phyloP scores from a whole-genome alignment of 92 coral and sea anemone genomes.

The Umimayanthus chanpuru region DNA sequence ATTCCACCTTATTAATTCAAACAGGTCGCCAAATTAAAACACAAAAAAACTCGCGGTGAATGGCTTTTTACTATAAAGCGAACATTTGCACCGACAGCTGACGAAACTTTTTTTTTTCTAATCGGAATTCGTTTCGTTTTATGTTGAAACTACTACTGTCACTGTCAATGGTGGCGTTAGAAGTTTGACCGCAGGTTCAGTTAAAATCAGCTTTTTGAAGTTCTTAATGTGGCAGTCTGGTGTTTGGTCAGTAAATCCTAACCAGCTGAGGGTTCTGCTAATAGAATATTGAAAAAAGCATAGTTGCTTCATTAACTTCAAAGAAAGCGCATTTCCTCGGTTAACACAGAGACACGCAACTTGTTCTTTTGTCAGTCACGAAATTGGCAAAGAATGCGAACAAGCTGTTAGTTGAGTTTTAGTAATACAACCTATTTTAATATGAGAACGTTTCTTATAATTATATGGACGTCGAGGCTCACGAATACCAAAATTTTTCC shows the following conservation, averaged over 20 bases:
- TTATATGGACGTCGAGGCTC: no score
- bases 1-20: no score
- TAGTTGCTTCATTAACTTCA: background rate
- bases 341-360: background rate
- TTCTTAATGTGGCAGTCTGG: background rate
- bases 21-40: background rate
- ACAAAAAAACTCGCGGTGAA: background rate
- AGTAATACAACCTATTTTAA: no score
- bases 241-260: background rate
- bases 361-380: background rate
- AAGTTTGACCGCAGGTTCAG: background rate
- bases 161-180: no score
- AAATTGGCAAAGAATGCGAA: background rate
- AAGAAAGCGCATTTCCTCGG: background rate
- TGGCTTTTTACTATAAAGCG: background rate
- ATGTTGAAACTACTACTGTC: no score
- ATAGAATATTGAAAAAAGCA: no score
- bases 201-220: background rate
- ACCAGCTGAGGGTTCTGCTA: no score
- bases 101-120: no score
- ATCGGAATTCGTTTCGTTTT: no score
- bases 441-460: no score
- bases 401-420: no score
- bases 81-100: background rate
- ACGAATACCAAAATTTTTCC: no score